A percentile compares a stretch with the other conserved stretches of the same genome.
These are phyloP conservation scores for Aphidius ervi DNA, from an alignment of 1,140 invertebrate genomes.

Conservation along the genomic window DNA sequence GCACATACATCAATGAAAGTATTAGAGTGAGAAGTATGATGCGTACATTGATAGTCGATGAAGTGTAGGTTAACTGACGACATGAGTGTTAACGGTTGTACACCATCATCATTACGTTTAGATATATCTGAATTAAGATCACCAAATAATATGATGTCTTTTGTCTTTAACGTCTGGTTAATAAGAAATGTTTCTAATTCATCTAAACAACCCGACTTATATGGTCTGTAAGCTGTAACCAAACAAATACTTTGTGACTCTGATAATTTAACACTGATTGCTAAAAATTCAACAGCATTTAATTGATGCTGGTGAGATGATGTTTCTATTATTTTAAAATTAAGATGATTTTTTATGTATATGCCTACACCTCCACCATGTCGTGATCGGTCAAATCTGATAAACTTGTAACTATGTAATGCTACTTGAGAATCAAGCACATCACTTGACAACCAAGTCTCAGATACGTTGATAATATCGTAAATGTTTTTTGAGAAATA, in stretches of 20 bases:
- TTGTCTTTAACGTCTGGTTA: neutral
- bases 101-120: no score
- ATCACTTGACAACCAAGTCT: neutral
- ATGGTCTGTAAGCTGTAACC: neutral
- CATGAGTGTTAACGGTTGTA: neutral
- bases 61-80: neutral
- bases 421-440: neutral
- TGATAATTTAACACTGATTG: neutral
- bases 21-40: neutral
- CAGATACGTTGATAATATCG: constrained; percentile 1
- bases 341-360: constrained; percentile 1
- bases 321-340: neutral
- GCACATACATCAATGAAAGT: neutral
- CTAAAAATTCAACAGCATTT: neutral
- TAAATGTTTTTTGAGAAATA: neutral
- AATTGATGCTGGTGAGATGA: neutral
- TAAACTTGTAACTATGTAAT: neutral
- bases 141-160: neutral
- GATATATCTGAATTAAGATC: neutral
- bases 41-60: neutral
- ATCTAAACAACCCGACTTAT: neutral
- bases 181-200: neutral
- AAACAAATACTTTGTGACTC: neutral
- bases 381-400: neutral
- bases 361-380: neutral